phyloP scores from a whole-genome alignment of 2,888 invertebrate species.

The Meandrusa payeni region DNA sequence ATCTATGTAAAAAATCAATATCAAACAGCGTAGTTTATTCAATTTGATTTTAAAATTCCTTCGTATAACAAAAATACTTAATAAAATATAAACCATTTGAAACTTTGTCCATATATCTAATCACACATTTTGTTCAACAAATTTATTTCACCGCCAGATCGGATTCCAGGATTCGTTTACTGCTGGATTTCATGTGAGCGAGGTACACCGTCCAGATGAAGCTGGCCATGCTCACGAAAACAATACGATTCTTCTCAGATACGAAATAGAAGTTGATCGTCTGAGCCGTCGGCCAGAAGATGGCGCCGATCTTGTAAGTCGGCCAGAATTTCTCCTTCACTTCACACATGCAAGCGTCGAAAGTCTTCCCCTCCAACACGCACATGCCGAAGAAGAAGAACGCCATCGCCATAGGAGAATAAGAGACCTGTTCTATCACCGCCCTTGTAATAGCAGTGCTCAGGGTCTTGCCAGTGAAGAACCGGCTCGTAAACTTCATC shows the following conservation, averaged over 20 bases:
- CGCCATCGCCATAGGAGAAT: constrained; percentile 86
- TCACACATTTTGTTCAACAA: not conserved
- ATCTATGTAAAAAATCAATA: too few relatives aligned
- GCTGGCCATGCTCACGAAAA: constrained; percentile 86
- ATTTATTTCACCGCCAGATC: not conserved
- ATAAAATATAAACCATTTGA: too few relatives aligned
- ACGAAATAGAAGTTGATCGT: constrained; percentile 87
- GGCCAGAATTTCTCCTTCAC: constrained; percentile 86
- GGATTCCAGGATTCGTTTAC: constrained; percentile 31
- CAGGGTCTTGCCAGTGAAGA: constrained; percentile 48
- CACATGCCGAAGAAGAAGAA: constrained; percentile 90
- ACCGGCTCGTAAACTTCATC: constrained; percentile 78
- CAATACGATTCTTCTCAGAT: constrained; percentile 86
- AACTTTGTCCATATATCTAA: too few relatives aligned
- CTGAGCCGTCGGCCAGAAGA: constrained; percentile 87
- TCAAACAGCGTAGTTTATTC: too few relatives aligned
- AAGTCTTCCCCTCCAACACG: constrained; percentile 83
- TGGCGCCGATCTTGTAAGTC: constrained; percentile 84
- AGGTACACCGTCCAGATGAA: constrained; percentile 89
- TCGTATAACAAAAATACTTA: too few relatives aligned
- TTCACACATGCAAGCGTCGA: constrained; percentile 82
- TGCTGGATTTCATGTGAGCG: constrained; percentile 85
- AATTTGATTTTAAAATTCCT: too few relatives aligned
- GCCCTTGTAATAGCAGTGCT: constrained; percentile 58
- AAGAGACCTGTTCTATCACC: constrained; percentile 85